phyloP scores from a whole-genome alignment of 1,140 invertebrate genomes.

The Brachionus plicatilis region DNA sequence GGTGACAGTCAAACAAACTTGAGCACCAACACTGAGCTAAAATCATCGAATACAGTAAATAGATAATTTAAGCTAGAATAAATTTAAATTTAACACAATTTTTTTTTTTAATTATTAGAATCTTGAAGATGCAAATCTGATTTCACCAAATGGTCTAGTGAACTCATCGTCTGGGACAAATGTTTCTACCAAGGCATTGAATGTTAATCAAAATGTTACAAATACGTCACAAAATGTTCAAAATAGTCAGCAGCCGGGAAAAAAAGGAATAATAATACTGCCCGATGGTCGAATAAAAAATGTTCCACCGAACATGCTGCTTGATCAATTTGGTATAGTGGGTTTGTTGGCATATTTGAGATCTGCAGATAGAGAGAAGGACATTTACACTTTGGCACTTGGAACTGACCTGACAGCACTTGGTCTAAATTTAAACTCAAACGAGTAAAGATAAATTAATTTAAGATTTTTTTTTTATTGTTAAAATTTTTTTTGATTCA shows the following conservation, averaged over 20 bases:
- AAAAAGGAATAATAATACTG: conserved; percentile 36
- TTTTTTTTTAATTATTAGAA: background rate
- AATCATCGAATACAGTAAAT: conserved; percentile 39
- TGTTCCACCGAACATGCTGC: conserved; percentile 32
- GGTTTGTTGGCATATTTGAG: conserved; percentile 93
- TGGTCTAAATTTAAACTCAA: conserved; percentile 93
- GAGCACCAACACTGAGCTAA: background rate
- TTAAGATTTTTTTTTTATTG: background rate
- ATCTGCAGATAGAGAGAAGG: conserved; percentile 90
- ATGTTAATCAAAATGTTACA: conserved; percentile 3
- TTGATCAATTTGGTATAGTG: conserved; percentile 96
- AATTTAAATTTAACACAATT: background rate
- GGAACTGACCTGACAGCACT: conserved; percentile 94
- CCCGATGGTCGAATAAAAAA: conserved; percentile 38
- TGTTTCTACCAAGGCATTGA: background rate
- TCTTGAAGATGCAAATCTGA: background rate
- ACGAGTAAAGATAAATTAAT: conserved; percentile 62
- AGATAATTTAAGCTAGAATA: background rate
- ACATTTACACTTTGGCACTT: conserved; percentile 84
- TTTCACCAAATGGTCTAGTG: background rate
- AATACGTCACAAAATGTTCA: conserved; percentile 5
- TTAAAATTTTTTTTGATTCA: background rate
- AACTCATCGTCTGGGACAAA: background rate
- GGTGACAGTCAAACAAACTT: conserved; percentile 23
- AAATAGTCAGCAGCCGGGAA: background rate